Evolutionary conservation across 2,113 vertebrate species (phyloP).

Genomic region (Nycticorax nycticorax): DNA sequence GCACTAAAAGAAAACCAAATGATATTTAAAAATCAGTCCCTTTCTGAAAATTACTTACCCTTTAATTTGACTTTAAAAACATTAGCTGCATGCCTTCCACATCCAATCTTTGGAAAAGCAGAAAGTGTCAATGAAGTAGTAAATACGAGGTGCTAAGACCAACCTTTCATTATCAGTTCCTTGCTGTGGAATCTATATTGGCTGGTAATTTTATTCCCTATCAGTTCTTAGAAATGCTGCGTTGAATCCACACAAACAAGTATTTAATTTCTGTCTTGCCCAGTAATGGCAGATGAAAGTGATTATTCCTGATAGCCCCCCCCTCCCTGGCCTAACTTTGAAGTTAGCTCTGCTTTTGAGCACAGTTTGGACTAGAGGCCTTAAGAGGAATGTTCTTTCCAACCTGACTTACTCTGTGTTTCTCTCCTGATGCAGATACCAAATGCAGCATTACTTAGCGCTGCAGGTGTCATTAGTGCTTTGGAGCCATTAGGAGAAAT

Average conservation of each 20-base stretch:
- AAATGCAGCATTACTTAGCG: background rate
- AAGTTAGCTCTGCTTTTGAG: background rate
- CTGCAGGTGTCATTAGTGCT: background rate
- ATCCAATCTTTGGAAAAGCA: background rate
- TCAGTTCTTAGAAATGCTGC: background rate
- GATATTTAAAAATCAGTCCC: background rate
- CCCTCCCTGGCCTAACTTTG: background rate
- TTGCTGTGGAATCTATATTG: background rate
- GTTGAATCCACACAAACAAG: constrained; percentile 1
- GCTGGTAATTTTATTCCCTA: background rate
- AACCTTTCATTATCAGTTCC: background rate
- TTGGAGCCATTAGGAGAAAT: background rate
- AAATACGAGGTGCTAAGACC: background rate
- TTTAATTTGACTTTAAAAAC: background rate
- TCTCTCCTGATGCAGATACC: background rate
- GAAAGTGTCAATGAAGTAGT: background rate
- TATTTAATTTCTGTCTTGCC: background rate
- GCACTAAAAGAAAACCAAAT: background rate
- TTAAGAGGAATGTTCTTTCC: background rate
- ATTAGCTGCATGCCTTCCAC: background rate
- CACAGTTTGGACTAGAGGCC: background rate
- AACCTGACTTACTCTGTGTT: background rate
- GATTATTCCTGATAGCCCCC: background rate
- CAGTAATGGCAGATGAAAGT: background rate
- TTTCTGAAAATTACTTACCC: background rate